Conservation (phyloP, 2,113 vertebrate species). For the Drymodes brunneopygia region DNA sequence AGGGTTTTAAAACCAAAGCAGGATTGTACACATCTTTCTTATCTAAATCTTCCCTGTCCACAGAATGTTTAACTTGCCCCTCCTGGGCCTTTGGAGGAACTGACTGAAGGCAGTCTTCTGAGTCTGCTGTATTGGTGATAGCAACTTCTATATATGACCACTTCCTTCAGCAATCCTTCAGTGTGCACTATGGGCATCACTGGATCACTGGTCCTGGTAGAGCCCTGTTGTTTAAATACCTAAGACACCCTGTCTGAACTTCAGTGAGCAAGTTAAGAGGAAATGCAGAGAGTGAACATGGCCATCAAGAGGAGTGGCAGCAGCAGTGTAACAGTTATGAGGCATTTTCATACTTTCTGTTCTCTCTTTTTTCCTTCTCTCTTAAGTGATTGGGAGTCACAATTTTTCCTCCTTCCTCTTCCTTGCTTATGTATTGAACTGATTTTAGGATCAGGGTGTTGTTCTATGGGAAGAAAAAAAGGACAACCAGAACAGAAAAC, state of each 20-base stretch:
- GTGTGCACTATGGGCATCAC: no score
- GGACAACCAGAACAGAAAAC: neutral
- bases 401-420: neutral
- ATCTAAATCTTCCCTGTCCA: neutral
- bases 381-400: neutral
- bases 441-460: neutral
- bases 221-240: neutral
- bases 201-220: neutral
- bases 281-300: neutral
- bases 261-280: neutral
- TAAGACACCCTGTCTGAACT: neutral
- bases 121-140: neutral
- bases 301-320: neutral
- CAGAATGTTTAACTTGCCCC: neutral
- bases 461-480: neutral
- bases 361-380: neutral
- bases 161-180: neutral
- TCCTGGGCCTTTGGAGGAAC: neutral
- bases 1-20: constrained; percentile 12
- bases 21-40: neutral
- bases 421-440: neutral
- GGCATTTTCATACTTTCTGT: neutral
- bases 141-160: neutral
- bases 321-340: neutral
- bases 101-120: neutral